A percentile compares a stretch with the other conserved stretches of the same genome.
These are phyloP conservation scores for Alouatta caraya DNA, from an alignment of 2,797 vertebrate species.

Conservation along the genomic window DNA sequence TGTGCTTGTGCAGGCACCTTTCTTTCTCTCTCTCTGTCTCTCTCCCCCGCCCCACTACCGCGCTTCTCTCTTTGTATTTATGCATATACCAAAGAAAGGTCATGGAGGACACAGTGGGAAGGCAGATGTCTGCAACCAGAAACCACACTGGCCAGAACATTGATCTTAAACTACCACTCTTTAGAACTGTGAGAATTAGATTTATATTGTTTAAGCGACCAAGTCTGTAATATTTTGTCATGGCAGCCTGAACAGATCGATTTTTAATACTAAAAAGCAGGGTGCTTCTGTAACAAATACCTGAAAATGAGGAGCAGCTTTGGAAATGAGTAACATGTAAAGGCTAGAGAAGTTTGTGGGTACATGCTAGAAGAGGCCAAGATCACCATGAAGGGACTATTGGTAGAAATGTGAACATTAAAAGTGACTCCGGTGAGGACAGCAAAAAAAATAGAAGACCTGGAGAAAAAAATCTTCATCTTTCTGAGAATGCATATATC, in stretches of 20 bases:
- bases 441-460: not conserved
- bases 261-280: not conserved
- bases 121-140: too few relatives aligned
- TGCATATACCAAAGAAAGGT: not conserved
- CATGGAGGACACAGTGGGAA: not conserved
- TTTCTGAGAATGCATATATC: not conserved
- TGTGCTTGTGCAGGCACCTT: not conserved
- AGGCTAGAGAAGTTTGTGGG: not conserved
- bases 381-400: not conserved
- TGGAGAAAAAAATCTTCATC: not conserved
- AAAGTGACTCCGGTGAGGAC: not conserved
- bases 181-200: not conserved
- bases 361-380: not conserved
- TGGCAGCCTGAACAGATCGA: not conserved
- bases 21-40: not conserved
- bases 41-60: not conserved
- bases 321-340: not conserved
- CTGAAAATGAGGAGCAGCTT: not conserved
- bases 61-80: not conserved
- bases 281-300: too few relatives aligned
- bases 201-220: not conserved
- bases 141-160: not conserved
- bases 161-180: not conserved
- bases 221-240: not conserved
- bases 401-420: not conserved